Conservation (phyloP, 2,888 invertebrate genomes). For the Synergus gifuensis region DNA sequence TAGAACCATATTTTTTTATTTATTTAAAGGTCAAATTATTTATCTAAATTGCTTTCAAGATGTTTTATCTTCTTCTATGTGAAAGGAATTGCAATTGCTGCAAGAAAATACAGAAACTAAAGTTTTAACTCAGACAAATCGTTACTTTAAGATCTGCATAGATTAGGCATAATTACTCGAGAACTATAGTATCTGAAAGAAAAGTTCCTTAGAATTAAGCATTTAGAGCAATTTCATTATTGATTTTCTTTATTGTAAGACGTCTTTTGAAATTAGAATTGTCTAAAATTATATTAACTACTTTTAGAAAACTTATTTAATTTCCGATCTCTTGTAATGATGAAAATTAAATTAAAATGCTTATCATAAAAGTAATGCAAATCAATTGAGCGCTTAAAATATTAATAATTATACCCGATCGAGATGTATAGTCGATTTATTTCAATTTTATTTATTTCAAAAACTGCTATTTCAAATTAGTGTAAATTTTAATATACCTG, state of each 20-base stretch:
- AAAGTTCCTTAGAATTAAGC: background rate
- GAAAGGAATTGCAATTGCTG: conserved; percentile 6
- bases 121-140: conserved; percentile 9
- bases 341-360: background rate
- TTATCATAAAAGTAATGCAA: background rate
- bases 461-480: background rate
- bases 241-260: background rate
- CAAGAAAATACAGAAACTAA: conserved; percentile 10
- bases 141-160: conserved; percentile 14
- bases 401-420: background rate
- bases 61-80: background rate
- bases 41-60: background rate
- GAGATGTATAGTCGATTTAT: background rate
- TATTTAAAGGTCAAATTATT: background rate
- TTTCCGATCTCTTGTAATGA: background rate
- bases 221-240: conserved; percentile 11
- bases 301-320: background rate
- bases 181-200: background rate
- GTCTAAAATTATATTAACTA: background rate
- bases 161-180: conserved; percentile 14
- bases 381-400: background rate
- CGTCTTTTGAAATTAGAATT: background rate
- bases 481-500: background rate
- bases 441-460: background rate
- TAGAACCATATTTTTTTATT: background rate